Evolutionary conservation across 2,797 vertebrate species (phyloP).

Genomic region (Urophycis tenuis): DNA sequence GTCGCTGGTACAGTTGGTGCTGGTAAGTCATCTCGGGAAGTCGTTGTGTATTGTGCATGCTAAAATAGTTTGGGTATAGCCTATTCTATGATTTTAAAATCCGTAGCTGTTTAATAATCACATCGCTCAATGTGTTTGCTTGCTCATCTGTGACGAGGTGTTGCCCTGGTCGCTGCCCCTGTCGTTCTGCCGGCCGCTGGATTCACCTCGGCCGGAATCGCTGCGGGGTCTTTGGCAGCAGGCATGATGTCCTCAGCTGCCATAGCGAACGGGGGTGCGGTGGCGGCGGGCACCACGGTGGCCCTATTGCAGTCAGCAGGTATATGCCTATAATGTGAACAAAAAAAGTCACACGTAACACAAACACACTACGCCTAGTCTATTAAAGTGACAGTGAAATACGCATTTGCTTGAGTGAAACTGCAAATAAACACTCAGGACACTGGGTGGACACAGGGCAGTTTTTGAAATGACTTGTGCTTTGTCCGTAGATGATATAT

Average conservation of each 20-base stretch:
- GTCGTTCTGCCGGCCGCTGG: conserved; percentile 6
- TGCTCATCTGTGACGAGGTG: conserved; percentile 10
- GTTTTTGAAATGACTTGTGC: too few relatives aligned
- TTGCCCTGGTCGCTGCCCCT: conserved; percentile 16
- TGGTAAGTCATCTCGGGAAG: not conserved
- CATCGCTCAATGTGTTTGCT: not conserved
- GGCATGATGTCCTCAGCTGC: conserved; percentile 56
- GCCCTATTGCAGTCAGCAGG: conserved; percentile 48
- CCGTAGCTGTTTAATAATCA: not conserved
- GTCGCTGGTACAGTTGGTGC: not conserved
- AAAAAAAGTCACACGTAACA: not conserved
- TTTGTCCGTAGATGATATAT: too few relatives aligned
- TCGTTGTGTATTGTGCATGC: not conserved
- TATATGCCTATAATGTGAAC: too few relatives aligned
- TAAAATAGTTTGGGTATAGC: not conserved
- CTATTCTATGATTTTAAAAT: not conserved
- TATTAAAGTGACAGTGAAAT: too few relatives aligned
- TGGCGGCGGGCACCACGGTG: conserved; percentile 44
- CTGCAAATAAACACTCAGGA: too few relatives aligned
- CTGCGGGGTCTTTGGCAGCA: conserved; percentile 42
- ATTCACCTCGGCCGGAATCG: conserved; percentile 47
- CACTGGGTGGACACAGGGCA: too few relatives aligned
- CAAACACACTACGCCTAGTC: too few relatives aligned
- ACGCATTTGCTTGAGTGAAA: too few relatives aligned
- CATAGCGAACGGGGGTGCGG: conserved; percentile 46